Evolutionary conservation across 35 echinoderm and acorn worm genomes (phyloP), one percentile per base, ranked within the genome.

Genomic region (Apostichopus californicus): DNA sequence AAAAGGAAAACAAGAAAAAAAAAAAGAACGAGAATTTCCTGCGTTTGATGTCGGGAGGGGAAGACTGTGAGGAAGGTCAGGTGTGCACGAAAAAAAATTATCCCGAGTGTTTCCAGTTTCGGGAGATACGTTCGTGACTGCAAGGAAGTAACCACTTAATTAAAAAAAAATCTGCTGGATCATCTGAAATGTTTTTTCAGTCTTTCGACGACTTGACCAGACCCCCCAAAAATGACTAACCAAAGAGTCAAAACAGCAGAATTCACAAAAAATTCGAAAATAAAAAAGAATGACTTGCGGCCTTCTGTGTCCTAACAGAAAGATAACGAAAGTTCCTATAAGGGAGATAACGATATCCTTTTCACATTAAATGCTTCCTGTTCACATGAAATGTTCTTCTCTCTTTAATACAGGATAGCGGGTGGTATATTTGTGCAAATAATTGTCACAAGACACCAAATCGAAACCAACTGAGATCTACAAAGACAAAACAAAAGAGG

Each of bases 351-450:
- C 55, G 15, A 85, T 58, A 85, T 85, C 81, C 81, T 85, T 55
- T 58, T 85, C 81, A 85, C 81, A 85, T 85, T 85, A 85, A 85
- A 13, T 6, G 5, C 24, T 85, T 85, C 81, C 81, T 85, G 81
- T 85, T 58, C 81, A 22, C 81, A 59, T 85, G 57, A 58, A 85
- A 46, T 14, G 26, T 34, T 81, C 52, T 56, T 55, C 15, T 22
- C 78, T 54, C 23, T 81, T 46, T 46, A 46, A 46, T 46, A 46
- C 78, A 81, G 58, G 58, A 12, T 61, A 61, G 58, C 34, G 2
- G 34, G 34, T 46, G 34, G 34, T 3, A 46, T 46, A 46, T 46
- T 46, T 46, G 34, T 46, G 34, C 34, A 46, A 46, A 46, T 46
- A 46, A 46, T 46, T 46, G 34, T 46, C 34, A 46, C 34, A 46